Evolutionary conservation across 2,113 vertebrate species (phyloP), one percentile per base, ranked within the genome.

Genomic region (Apteryx owenii): DNA sequence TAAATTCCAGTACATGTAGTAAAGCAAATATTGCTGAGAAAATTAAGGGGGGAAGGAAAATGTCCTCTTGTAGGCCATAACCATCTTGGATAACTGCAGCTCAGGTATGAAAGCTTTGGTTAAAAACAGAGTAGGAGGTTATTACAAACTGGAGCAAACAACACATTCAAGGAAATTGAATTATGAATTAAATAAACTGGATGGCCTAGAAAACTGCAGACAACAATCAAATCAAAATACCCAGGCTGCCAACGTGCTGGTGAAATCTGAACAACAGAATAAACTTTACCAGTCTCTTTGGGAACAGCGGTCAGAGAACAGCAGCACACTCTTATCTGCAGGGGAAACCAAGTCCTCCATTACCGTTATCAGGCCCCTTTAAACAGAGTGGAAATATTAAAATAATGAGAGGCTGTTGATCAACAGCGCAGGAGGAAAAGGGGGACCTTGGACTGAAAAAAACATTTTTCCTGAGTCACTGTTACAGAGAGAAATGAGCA

Each of bases 131-230:
- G 36, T 73, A 70, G 87, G 36, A 83, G 28, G 50, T 88, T 95
- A 78, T 93, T 94, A 64, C 42, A 46, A 91, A 87, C 25, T 75
- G 60, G 25, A 80, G 38, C 44, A 76, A 97, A 95, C 31, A 70
- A 38, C 60, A 73, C 25, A n/a, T 88, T 89, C 66, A 91, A 73
- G 84, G 78, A 95, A 90, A 95, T 68, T 91, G 89, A 95, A 80
- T 93, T 92, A 85, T 50, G 70, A 90, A 60, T 95, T 94, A 92
- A 95, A 91, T 93, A 79, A 88, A 91, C 66, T 80, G 36, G 23
- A 64, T 80, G 40, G 21, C 66, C 85, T 88, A 89, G 62, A 69
- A 80, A 89, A 82, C 70, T 75, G 78, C 68, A 73, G 75, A 62
- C 78, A 89, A 36, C 22, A 73, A 85, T 91, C 58, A 66, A 82